Evolutionary conservation across 2,113 vertebrate species (phyloP), one percentile per base, ranked within the genome.

Genomic region (Pachyramphus minor): DNA sequence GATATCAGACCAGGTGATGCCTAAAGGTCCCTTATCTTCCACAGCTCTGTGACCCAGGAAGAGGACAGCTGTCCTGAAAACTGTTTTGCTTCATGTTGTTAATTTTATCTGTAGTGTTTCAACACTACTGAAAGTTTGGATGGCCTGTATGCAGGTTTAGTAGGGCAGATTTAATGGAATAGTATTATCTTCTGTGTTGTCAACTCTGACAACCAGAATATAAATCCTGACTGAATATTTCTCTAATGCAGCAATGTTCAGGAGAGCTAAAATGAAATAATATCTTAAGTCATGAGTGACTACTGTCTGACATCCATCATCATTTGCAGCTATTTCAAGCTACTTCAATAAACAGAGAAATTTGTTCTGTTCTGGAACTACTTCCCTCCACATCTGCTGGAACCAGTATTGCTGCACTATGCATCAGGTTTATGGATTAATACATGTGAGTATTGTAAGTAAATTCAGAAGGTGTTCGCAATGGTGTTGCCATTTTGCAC

Each of bases 331-430:
- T 56, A 67, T 53, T 75, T n/a, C 33, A 67, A 63, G 25, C 8
- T 33, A 31, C 44, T 60, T 59, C 39, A 87, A 44, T 45, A 84
- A 55, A 90, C 23, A 44, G 52, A 56, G 12, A 14, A 52, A 75
- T 49, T 78, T 85, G 3, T 7, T 74, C 28, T 35, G 8, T 67
- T 31, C 24, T 80, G 58, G 44, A 68, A 31, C 5, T 50, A 8
- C 12, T 80, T 84, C 49, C 21, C 17, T 75, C 47, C 42, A 3
- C 56, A 19, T 62, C n/a, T 79, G 28, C 14, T 12, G 20, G 56
- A 84, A 66, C 0, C 4, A 45, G 10, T 45, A 58, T 22, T 0
- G 0, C 47, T 69, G 18, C 42, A 67, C 9, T n/a, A 15, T 72
- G 14, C 10, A 35, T 31, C 19, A 62, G 24, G 21, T 33, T 6